Base-by-base conservation (phyloP, 2,113 vertebrate genomes). In the Epinephelus fuscoguttatus region DNA sequence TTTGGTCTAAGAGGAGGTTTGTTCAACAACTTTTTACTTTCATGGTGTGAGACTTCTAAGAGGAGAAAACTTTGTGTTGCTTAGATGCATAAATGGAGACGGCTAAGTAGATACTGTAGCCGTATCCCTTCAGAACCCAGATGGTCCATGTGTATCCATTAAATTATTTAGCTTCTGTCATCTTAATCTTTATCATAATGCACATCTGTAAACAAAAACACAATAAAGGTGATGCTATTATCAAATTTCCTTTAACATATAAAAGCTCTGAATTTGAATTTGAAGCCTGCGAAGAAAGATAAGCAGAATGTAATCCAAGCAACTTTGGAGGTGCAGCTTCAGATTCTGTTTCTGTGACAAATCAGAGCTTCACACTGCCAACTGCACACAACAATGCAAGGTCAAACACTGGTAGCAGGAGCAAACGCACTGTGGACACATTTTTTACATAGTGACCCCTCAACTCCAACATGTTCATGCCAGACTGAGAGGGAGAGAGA, bases 291-390 rank as follows among this genome's bases (percentile, higher is more conserved):
- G 61, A 75, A 77, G 50, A 70, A 71, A 75, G 49, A 73, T 27
- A 71, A 61, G 82, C 66, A 75, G 73, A 64, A 7, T 70, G 70
- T 70, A 13, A 68, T 74, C 30, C 0, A 77, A 82, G 64, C 82
- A 21, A 50, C 37, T 62, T 73, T 73, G 75, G 75, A 77, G 42
- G 70, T 59, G 75, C 74, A 76, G 57, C 40, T 70, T 72, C 57
- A 59, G 68, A 88, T 85, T 87, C 23, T 18, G 68, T 27, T 50
- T 85, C 45, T n/a, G 82, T 18, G 70, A 78, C 37, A 77, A 89
- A 90, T 87, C 60, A 86, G 27, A 73, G 69, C 37, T 55, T 60
- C 50, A 55, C 45, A 56, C 42, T 64, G 70, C 52, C 69, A 70
- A 71, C 4, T 15, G 66, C 2, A 4, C 69, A 66, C 27, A 56